Evolutionary conservation across 2,113 vertebrate genomes (phyloP), one percentile per base, ranked within the genome.

Genomic region (Gambusia affinis): DNA sequence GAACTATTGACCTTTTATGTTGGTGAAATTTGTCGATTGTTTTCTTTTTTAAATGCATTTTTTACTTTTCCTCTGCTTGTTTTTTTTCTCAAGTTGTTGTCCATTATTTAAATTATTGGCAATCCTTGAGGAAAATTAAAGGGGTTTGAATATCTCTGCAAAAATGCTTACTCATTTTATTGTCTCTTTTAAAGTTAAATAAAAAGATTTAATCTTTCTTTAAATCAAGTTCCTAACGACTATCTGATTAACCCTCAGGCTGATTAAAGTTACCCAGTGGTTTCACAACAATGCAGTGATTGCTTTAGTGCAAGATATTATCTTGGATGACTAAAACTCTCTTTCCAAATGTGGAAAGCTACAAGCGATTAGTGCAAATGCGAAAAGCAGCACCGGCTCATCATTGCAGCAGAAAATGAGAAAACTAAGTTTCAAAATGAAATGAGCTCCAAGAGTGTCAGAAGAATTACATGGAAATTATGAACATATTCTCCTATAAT

Each of bases 1-100:
- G 80, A 81, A 54, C 12, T 14, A 24, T 70, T 82, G 63, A 10
- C 3, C 22, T 66, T 65, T 61, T 81, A 77, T 62, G 69, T 73
- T 28, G 30, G n/a, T 65, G 61, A 15, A 14, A 60, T 64, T 6
- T 73, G 27, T 70, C 61, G 27, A 27, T 27, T 27, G 1, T 27
- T 67, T 37, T 10, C 10, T 29, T 28, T 67, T 29, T 8, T 31
- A 42, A 1, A 68, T 57, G 47, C 15, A 51, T 24, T 19, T 24
- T n/a, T 54, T 54, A 24, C 51, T 24, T 54, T 54, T n/a, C 51
- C 8, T 24, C 19, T n/a, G 10, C 5, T 22, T 22, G 1, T 22
- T 51, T 51, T 51, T 51, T 27, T 27, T 54, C n/a, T n/a, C 51
- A 54, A 2, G 10, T 7, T 54, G 3, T 54, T 54, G 7, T 19